These are phyloP conservation scores for Tympanoctomys barrerae DNA, from an alignment of 2,797 vertebrate species.

Conservation along the genomic window DNA sequence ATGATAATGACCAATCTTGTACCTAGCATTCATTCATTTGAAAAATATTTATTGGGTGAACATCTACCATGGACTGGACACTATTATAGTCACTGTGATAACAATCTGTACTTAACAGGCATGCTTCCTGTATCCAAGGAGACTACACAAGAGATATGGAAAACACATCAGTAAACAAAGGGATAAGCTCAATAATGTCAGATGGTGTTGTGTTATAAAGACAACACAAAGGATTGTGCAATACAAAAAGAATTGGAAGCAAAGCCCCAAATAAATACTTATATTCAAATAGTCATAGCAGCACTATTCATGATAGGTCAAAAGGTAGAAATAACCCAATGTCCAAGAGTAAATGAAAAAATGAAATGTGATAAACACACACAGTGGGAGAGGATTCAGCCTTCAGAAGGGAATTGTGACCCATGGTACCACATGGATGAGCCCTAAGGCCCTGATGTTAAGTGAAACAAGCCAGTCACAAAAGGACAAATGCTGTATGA, in stretches of 20 bases:
- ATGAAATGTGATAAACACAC: not conserved
- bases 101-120: not conserved
- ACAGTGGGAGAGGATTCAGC: not conserved
- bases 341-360: not conserved
- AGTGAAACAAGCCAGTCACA: not conserved
- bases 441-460: not conserved
- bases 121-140: not conserved
- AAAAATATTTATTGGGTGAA: not conserved
- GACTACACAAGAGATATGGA: not conserved
- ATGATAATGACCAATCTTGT: not conserved
- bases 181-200: not conserved
- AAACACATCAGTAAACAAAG: not conserved
- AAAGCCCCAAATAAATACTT: not conserved
- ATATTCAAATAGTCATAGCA: too few relatives aligned
- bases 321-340: not conserved
- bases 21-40: not conserved
- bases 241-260: not conserved
- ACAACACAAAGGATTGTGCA: not conserved
- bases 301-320: not conserved
- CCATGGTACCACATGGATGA: fast-evolving
- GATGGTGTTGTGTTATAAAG: not conserved
- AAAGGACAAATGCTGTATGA: not conserved
- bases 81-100: not conserved
- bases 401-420: not conserved
- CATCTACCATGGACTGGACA: not conserved